A percentile compares a stretch with the other conserved stretches of the same genome.
phyloP scores from a whole-genome alignment of 2,888 invertebrate genomes.

The Lochmaea crataegi region DNA sequence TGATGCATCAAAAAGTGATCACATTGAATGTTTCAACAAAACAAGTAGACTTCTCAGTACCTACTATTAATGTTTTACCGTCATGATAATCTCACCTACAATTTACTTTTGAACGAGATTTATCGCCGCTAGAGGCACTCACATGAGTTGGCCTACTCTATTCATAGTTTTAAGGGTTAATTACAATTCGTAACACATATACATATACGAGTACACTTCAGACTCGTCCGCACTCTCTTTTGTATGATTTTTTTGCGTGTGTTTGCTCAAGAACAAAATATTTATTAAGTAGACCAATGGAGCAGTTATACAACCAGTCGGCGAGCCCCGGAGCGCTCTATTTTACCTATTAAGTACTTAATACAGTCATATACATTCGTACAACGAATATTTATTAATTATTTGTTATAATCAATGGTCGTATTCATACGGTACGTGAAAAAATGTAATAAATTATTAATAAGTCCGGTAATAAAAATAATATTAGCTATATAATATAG shows the following conservation, averaged over 20 bases:
- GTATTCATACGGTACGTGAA: slow-evolving; percentile 44
- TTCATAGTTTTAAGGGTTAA: not conserved
- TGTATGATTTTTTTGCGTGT: slow-evolving; percentile 16
- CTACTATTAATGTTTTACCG: no score
- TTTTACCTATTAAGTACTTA: slow-evolving; percentile 28
- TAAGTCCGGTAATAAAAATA: slow-evolving; percentile 43
- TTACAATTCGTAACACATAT: not conserved
- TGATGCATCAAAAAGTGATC: no score
- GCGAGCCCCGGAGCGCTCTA: slow-evolving; percentile 19
- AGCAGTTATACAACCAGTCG: slow-evolving; percentile 23
- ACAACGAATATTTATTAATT: slow-evolving; percentile 41
- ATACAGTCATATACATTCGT: slow-evolving; percentile 38
- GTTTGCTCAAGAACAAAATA: slow-evolving; percentile 2
- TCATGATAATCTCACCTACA: no score
- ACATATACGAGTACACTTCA: not conserved
- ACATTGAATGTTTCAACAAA: no score
- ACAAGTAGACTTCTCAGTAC: no score
- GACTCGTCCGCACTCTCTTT: not conserved
- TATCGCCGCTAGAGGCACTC: no score
- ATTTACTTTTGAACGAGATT: no score
- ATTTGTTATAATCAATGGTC: slow-evolving; percentile 38
- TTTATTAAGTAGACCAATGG: slow-evolving; percentile 37
- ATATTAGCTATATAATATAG: slow-evolving; percentile 42
- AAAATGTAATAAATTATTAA: slow-evolving; percentile 45
- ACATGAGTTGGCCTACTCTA: no score